Percentiles rank a stretch among this genome's conserved stretches.
Conservation (phyloP, 2,797 vertebrate species). For the Chromis chromis region DNA sequence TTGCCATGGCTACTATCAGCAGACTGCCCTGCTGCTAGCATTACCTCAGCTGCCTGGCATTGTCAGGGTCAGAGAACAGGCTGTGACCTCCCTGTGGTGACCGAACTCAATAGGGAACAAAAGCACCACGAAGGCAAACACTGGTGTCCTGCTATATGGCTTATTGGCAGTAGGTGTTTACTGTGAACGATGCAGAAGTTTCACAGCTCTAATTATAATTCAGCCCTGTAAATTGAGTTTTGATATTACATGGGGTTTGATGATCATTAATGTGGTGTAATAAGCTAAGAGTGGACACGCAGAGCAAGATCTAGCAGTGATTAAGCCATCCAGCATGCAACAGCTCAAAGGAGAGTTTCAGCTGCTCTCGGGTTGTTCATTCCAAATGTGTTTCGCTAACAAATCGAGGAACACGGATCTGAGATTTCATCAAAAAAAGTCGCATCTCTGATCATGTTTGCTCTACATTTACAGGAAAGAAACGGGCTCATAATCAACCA, state of each 20-base stretch:
- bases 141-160: neutral
- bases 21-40: slow-evolving; percentile 77
- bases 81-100: slow-evolving; percentile 83
- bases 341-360: slow-evolving; percentile 22
- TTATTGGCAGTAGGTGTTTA: slow-evolving; percentile 30
- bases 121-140: slow-evolving; percentile 64
- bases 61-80: slow-evolving; percentile 84
- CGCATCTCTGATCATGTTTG: slow-evolving; percentile 20
- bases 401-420: slow-evolving; percentile 20
- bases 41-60: slow-evolving; percentile 89
- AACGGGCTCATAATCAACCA: too few species aligned
- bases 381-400: slow-evolving; percentile 16
- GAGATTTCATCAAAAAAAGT: slow-evolving; percentile 26
- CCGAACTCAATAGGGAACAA: slow-evolving; percentile 76
- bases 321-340: slow-evolving; percentile 21
- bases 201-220: slow-evolving; percentile 24
- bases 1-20: slow-evolving; percentile 87
- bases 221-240: slow-evolving; percentile 27
- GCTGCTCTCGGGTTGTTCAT: slow-evolving; percentile 3
- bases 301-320: slow-evolving; percentile 38
- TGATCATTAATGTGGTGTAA: slow-evolving; percentile 42
- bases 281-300: slow-evolving; percentile 35
- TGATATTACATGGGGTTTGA: slow-evolving; percentile 40
- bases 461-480: neutral
- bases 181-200: slow-evolving; percentile 19